Conservation (phyloP, 92 coral and sea anemone genomes). For the Anthopleura xanthogrammica region DNA sequence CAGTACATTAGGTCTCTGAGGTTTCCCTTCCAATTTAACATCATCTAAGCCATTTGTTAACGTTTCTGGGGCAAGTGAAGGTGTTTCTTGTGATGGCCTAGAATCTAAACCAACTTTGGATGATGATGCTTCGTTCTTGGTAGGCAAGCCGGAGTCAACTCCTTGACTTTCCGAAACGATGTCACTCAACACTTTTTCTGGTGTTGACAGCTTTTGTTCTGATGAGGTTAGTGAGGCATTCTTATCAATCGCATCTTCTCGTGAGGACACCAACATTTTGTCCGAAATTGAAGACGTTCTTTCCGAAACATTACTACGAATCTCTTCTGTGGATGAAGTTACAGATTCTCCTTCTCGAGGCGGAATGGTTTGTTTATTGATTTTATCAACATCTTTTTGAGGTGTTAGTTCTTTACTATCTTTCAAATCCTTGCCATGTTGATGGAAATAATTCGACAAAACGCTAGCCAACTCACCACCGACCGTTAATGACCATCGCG, state of each 20-base stretch:
- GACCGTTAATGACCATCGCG: constrained; percentile 33
- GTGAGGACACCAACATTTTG: background rate
- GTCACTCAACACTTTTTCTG: background rate
- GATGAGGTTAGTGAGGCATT: background rate
- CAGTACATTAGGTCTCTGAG: constrained; percentile 14
- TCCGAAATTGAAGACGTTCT: background rate
- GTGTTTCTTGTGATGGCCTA: background rate
- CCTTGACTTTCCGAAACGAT: background rate
- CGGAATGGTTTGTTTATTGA: background rate
- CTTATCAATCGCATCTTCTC: background rate
- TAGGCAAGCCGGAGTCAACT: background rate
- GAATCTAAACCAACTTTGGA: background rate
- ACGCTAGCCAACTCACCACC: constrained; percentile 53
- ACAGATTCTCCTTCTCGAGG: background rate
- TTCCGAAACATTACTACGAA: background rate
- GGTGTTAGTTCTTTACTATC: constrained; percentile 13
- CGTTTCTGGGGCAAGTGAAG: background rate
- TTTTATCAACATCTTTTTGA: background rate
- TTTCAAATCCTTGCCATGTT: background rate
- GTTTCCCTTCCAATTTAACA: background rate
- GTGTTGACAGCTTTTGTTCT: background rate
- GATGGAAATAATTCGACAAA: constrained; percentile 7
- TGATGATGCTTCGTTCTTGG: background rate
- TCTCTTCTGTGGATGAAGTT: background rate
- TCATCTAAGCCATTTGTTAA: background rate